Evolutionary conservation across 1,140 invertebrate genomes (phyloP).

Genomic region (Psix sp.): DNA sequence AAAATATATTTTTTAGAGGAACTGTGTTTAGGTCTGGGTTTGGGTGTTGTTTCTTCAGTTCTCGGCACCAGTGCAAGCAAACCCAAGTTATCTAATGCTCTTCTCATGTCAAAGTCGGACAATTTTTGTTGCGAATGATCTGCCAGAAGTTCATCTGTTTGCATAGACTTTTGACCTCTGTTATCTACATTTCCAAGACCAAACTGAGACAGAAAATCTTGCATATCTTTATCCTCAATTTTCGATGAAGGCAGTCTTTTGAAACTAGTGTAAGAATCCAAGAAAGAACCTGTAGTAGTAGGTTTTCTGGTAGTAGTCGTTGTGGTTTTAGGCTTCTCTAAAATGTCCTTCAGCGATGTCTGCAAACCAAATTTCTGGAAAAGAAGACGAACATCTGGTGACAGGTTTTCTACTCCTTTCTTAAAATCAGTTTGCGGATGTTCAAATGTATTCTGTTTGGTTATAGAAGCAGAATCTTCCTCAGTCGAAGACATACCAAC

Average conservation of each 20-base stretch:
- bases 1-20: slow-evolving; percentile 71
- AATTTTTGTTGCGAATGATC: slow-evolving; percentile 60
- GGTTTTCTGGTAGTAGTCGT: slow-evolving; percentile 58
- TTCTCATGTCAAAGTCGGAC: slow-evolving; percentile 76
- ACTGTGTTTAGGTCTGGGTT: slow-evolving; percentile 18
- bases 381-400: slow-evolving; percentile 69
- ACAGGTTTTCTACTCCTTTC: slow-evolving; percentile 68
- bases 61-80: slow-evolving; percentile 58
- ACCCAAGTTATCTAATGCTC: slow-evolving; percentile 77
- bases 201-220: slow-evolving; percentile 78
- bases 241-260: slow-evolving; percentile 78
- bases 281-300: slow-evolving; percentile 47
- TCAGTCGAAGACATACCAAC: slow-evolving; percentile 34
- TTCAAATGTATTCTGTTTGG: slow-evolving; percentile 65
- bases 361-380: slow-evolving; percentile 72
- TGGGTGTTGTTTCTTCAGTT: slow-evolving; percentile 13
- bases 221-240: slow-evolving; percentile 77
- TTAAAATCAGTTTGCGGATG: slow-evolving; percentile 53
- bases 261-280: slow-evolving; percentile 78
- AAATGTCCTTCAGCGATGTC: slow-evolving; percentile 46
- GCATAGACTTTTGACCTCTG: slow-evolving; percentile 69
- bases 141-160: slow-evolving; percentile 23
- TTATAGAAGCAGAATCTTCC: slow-evolving; percentile 43
- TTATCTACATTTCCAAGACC: slow-evolving; percentile 73
- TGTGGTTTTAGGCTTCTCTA: slow-evolving; percentile 11